Percentiles rank a stretch among this genome's conserved stretches.
phyloP scores from a whole-genome alignment of 2,113 vertebrate species.

The Rhinolophus sinicus region DNA sequence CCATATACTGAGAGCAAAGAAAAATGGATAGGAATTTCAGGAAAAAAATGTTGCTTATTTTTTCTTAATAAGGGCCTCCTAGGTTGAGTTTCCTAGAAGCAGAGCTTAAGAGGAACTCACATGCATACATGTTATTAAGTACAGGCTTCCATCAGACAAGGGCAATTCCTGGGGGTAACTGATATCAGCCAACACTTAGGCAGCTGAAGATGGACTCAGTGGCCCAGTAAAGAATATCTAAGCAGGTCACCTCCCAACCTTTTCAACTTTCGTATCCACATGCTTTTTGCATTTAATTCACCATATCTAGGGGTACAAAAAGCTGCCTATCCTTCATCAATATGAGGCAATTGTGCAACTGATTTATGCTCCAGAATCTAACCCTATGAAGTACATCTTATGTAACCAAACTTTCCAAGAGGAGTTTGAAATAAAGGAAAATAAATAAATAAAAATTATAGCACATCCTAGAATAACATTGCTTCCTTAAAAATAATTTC shows the following conservation, averaged over 20 bases:
- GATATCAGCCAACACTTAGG: neutral
- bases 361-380: neutral
- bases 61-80: neutral
- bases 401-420: neutral
- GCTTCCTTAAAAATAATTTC: neutral
- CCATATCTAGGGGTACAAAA: neutral
- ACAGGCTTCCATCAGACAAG: neutral
- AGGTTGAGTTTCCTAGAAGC: neutral
- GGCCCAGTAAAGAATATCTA: neutral
- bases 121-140: neutral
- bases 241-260: neutral
- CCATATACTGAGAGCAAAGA: neutral
- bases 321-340: neutral
- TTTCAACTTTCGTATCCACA: neutral
- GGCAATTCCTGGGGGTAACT: neutral
- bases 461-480: neutral
- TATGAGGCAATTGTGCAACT: neutral
- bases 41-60: neutral
- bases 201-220: too few species aligned
- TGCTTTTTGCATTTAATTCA: neutral
- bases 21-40: neutral
- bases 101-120: neutral
- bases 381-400: neutral
- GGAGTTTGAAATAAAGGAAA: neutral
- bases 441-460: neutral